Conservation (phyloP, 2,888 invertebrate genomes). For the Rotaria socialis region DNA sequence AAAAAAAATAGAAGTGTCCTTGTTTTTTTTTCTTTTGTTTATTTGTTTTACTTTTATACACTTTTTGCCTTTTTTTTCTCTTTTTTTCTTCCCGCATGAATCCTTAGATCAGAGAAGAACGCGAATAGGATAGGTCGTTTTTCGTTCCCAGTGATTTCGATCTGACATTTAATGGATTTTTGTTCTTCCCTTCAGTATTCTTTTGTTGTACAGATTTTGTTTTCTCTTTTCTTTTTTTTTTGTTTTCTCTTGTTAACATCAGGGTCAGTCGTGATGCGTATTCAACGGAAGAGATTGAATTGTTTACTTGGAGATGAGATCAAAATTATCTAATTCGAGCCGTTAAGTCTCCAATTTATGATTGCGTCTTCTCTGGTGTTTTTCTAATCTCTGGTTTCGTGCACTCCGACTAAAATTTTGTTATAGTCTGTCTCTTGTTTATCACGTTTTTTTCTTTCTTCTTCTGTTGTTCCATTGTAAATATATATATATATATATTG, state of each 20-base stretch:
- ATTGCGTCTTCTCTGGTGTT: background rate
- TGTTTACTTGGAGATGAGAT: background rate
- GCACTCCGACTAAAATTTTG: background rate
- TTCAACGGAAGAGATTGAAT: background rate
- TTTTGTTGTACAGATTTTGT: conserved; percentile 9
- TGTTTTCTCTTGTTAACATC: conserved; percentile 15
- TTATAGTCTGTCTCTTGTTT: conserved; percentile 28
- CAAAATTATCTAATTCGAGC: background rate
- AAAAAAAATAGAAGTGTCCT: background rate
- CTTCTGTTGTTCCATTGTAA: conserved; percentile 19
- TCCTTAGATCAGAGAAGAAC: conserved; percentile 23
- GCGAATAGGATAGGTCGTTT: conserved; percentile 26
- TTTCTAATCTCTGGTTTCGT: background rate
- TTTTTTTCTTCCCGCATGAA: background rate
- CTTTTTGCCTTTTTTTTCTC: conserved; percentile 1
- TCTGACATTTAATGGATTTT: conserved; percentile 22
- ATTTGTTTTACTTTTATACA: conserved; percentile 32
- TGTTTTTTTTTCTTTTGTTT: conserved; percentile 22
- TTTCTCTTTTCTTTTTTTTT: conserved; percentile 10
- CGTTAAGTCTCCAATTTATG: background rate
- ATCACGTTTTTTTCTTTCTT: background rate
- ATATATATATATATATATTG: conserved; percentile 29
- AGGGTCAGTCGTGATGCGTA: conserved; percentile 4
- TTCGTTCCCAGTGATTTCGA: conserved; percentile 21
- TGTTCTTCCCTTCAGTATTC: conserved; percentile 17